Percentiles rank a stretch among this genome's conserved stretches.
Evolutionary conservation across 2,888 invertebrate species (phyloP).

Genomic region (Tenthredo amoena): DNA sequence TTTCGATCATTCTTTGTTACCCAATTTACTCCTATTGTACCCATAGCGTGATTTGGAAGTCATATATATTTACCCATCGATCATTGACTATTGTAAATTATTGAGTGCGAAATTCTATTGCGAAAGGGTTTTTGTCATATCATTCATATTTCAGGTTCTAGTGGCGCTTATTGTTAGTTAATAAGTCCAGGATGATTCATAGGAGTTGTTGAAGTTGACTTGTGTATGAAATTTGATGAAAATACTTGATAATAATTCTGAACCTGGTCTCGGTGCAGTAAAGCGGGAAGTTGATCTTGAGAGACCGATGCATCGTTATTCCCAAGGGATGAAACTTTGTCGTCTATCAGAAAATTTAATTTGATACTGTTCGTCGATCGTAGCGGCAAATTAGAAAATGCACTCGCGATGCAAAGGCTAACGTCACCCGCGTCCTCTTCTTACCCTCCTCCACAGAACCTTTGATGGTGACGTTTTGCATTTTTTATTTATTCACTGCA

Average conservation of each 20-base stretch:
- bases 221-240: slow-evolving; percentile 8
- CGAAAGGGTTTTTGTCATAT: background rate
- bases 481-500: background rate
- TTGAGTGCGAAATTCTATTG: background rate
- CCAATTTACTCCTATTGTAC: slow-evolving; percentile 7
- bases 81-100: background rate
- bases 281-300: slow-evolving; percentile 44
- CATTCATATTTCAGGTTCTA: background rate
- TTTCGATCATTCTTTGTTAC: background rate
- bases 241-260: slow-evolving; percentile 36
- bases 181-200: background rate
- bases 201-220: background rate
- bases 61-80: background rate
- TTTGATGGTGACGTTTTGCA: background rate
- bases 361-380: slow-evolving; percentile 47
- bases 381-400: slow-evolving; percentile 48
- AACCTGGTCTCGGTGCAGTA: slow-evolving; percentile 20
- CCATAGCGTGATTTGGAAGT: background rate
- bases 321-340: slow-evolving; percentile 26
- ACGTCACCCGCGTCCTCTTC: background rate
- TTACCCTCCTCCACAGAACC: background rate
- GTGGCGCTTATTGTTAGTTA: background rate
- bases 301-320: slow-evolving; percentile 1
- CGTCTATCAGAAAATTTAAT: slow-evolving; percentile 44
- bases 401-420: slow-evolving; percentile 27